Conservation (phyloP, 1,140 invertebrate species). For the Apis cerana region DNA sequence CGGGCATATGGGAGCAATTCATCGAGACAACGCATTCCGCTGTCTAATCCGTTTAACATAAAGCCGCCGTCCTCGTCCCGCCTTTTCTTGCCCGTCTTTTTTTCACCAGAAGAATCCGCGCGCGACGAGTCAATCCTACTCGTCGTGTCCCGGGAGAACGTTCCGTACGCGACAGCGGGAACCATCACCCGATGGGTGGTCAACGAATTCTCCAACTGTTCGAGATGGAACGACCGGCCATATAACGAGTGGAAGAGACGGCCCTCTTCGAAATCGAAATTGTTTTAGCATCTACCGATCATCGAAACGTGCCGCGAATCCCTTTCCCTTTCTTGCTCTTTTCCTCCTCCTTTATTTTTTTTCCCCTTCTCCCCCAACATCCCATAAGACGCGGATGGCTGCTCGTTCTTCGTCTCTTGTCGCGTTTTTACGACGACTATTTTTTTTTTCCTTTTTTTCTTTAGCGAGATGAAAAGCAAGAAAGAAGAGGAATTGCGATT, state of each 20-base stretch:
- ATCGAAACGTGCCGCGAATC: constrained; percentile 28
- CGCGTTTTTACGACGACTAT: background rate
- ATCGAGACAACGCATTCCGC: constrained; percentile 75
- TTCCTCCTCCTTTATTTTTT: background rate
- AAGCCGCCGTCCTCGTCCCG: constrained; percentile 58
- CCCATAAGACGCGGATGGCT: background rate
- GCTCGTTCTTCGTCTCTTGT: background rate
- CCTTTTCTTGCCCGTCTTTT: background rate
- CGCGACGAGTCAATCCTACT: constrained; percentile 65
- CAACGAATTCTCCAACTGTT: constrained; percentile 53
- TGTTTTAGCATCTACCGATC: constrained; percentile 13
- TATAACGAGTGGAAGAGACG: constrained; percentile 10
- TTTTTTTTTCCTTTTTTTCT: background rate
- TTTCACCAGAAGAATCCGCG: constrained; percentile 46
- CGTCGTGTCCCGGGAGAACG: constrained; percentile 48
- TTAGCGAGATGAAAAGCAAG: background rate
- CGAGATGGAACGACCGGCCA: constrained; percentile 8
- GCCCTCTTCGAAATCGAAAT: constrained; percentile 6
- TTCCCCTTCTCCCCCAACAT: too few species aligned
- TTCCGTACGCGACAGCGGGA: constrained; percentile 41
- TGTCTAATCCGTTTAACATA: constrained; percentile 81
- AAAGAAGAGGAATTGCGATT: background rate
- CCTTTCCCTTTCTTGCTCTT: background rate
- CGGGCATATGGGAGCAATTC: constrained; percentile 66
- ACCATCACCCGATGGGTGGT: constrained; percentile 59